Evolutionary conservation across 2,888 invertebrate genomes (phyloP).

Genomic region (Cetonia aurata): DNA sequence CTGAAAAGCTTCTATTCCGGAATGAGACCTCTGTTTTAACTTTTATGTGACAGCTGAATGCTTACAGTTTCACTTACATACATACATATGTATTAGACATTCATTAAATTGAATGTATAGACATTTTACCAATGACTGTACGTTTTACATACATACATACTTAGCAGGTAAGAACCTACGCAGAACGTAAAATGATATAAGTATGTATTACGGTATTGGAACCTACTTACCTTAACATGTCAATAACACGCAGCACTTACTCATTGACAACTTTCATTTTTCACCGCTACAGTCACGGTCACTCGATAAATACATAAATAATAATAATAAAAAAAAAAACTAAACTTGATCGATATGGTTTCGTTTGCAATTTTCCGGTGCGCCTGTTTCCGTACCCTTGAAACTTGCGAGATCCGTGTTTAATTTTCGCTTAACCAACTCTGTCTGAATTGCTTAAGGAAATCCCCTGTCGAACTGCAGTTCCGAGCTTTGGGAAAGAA

Average conservation of each 20-base stretch:
- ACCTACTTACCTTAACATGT: constrained; percentile 33
- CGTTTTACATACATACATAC: no score
- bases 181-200: constrained; percentile 11
- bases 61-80: no score
- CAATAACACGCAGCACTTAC: constrained; percentile 32
- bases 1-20: no score
- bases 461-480: background rate
- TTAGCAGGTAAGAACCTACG: constrained; percentile 16
- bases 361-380: no score
- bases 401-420: background rate
- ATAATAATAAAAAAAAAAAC: no score
- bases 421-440: background rate
- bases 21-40: no score
- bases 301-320: background rate
- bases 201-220: constrained; percentile 7
- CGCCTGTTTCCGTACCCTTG: no score
- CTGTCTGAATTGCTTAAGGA: background rate
- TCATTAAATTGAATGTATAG: no score
- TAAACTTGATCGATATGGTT: no score
- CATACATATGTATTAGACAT: no score
- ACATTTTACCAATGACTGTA: no score
- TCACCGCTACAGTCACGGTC: constrained; percentile 19
- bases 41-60: no score
- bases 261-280: constrained; percentile 36
- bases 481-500: constrained; percentile 13